Evolutionary conservation across 2,888 invertebrate genomes (phyloP), one percentile per base, ranked within the genome.

Genomic region (Macroteleia sp.): DNA sequence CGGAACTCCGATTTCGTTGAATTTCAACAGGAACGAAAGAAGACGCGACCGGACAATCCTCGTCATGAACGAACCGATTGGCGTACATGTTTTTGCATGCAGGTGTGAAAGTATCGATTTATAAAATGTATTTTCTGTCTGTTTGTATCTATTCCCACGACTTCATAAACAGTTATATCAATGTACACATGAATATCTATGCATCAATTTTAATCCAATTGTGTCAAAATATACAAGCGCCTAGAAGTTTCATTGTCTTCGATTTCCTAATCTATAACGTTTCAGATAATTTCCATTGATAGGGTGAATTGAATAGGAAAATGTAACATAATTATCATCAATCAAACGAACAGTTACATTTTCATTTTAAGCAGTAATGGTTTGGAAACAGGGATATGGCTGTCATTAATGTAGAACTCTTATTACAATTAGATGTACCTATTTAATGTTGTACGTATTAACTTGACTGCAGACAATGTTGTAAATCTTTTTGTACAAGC

Each of bases 31-130:
- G 82, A 80, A 87, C 84, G 85, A 85, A 84, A 87, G 84, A 85
- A 81, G 83, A 84, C 85, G 82, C 82, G 80, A 82, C 80, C 83
- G 82, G 87, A 88, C 88, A 89, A 89, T 89, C 89, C 85, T 85
- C 79, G 71, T 77, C 75, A 80, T 82, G 86, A 86, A 75, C 67
- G 86, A 88, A 83, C 81, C 81, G 81, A 82, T 84, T 83, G 84
- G 81, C 78, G 78, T 81, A 80, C 81, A 80, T 61, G 78, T 82
- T 44, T 82, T 70, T 76, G 78, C 67, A 71, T 61, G 79, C 73
- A 48, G 66, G 70, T 79, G 77, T 59, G 83, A 89, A 90, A 90
- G 87, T 89, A 89, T 86, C 88, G 85, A 88, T 85, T 85, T 85
- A 81, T 88, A 87, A 87, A 44, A 54, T 61, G 70, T 77, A 71